Evolutionary conservation across 1,140 invertebrate species (phyloP).

Genomic region (Magallana gigas): DNA sequence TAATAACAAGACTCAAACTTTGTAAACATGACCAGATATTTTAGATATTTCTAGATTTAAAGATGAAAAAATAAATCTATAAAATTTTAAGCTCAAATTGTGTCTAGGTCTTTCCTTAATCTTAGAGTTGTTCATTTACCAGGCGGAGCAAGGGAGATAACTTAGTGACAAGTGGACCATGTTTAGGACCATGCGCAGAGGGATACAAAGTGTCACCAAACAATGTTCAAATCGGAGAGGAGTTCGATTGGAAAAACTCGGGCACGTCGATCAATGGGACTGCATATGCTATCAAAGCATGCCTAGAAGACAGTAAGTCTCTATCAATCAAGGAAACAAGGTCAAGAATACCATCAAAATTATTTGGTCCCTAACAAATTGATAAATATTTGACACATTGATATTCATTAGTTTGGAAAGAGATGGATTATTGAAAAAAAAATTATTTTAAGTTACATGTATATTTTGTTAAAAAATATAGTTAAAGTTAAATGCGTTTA

Average conservation of each 20-base stretch:
- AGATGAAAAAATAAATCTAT: no score
- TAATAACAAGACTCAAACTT: no score
- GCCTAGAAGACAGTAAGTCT: slow-evolving; percentile 6
- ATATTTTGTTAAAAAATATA: no score
- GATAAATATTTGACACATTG: background rate
- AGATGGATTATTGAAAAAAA: no score
- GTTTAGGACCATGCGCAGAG: background rate
- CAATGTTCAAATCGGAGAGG: background rate
- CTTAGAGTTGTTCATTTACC: background rate
- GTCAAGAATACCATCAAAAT: background rate
- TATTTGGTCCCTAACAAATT: no score
- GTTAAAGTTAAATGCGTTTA: no score
- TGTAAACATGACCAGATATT: no score
- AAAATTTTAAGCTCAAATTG: no score
- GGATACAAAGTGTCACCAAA: background rate
- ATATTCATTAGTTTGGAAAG: no score
- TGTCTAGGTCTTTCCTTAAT: no score
- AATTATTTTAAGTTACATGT: no score
- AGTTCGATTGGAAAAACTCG: background rate
- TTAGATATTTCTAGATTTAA: no score
- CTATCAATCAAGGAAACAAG: background rate
- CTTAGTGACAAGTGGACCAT: background rate
- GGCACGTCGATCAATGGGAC: background rate
- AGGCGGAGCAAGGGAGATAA: background rate
- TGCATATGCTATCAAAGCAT: slow-evolving; percentile 7